Conservation (phyloP, 1,140 invertebrate genomes). For the Lepidostoma basale region DNA sequence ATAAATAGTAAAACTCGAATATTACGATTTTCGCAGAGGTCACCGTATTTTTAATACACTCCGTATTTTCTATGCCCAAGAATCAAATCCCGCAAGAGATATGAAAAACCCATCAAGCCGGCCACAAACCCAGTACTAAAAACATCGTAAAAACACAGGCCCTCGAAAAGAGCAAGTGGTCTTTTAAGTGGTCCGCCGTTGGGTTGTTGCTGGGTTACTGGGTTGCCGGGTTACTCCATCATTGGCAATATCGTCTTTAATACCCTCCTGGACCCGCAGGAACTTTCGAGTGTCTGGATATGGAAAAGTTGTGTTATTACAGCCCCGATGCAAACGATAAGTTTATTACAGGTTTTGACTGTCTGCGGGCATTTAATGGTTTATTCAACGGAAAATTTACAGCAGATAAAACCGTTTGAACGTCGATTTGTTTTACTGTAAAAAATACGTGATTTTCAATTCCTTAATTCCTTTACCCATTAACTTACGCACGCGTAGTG, state of each 20-base stretch:
- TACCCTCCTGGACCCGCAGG: slow-evolving; percentile 1
- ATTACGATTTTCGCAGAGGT: too few relatives aligned
- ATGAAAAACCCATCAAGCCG: slow-evolving; percentile 14
- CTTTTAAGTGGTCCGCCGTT: slow-evolving; percentile 12
- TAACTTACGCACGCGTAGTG: too few relatives aligned
- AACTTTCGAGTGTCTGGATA: slow-evolving; percentile 25
- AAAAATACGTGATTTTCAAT: too few relatives aligned
- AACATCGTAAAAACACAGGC: slow-evolving; percentile 23
- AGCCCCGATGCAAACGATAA: too few relatives aligned
- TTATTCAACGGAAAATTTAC: too few relatives aligned
- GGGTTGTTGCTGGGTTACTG: slow-evolving; percentile 20
- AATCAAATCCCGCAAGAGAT: slow-evolving; percentile 12
- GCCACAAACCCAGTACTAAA: slow-evolving; percentile 14
- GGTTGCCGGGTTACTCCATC: slow-evolving; percentile 17
- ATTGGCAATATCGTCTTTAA: slow-evolving; percentile 22
- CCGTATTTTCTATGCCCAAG: not conserved
- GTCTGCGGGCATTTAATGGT: too few relatives aligned
- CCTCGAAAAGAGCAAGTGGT: not conserved
- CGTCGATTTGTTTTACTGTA: too few relatives aligned
- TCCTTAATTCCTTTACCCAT: too few relatives aligned
- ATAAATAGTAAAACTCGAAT: too few relatives aligned
- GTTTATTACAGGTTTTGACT: too few relatives aligned
- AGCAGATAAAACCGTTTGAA: too few relatives aligned
- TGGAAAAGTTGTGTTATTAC: slow-evolving; percentile 37
- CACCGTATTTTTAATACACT: slow-evolving; percentile 4